Base-by-base conservation (phyloP, 30 jellyfish, hydroid and myxozoan species). In the Aurelia sp. region DNA sequence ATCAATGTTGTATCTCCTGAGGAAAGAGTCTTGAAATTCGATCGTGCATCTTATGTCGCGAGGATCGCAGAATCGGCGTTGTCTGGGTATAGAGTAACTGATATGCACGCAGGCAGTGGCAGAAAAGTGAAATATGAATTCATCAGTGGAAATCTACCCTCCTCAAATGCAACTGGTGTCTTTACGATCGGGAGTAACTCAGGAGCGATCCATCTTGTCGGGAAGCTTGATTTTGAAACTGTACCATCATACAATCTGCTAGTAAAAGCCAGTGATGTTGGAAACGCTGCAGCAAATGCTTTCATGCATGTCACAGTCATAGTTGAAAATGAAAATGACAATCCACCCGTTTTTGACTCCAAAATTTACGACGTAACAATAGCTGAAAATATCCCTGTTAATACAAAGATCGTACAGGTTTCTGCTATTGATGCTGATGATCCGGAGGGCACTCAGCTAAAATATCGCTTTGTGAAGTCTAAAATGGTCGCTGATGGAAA, bases 261-360 rank as follows among this genome's bases (percentile, higher is more conserved):
- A 88, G 92, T 96, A n/a, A 84, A 73, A 53, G 93, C 93, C 7
- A 60, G 64, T 21, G 81, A 61, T 13, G 24, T 76, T 6, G 78
- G 62, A 13, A 72, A 40, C 22, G 24, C 65, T 15, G 80, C 51
- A 10, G 55, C 84, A 31, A 17, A 75, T 22, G 96, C 90, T 13
- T 88, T 15, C 82, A 61, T 90, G 53, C 58, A 88, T 27, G 91
- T 90, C 11, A 55, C 41, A 13, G 97, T 90, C 11, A 55, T 35
- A 8, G 95, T 96, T 30, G 58, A 48, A 38, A 96, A 96, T 67
- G 88, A 76, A 30, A 90, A 87, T 68, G 98, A 96, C 86, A 87
- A 96, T 62, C 72, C 88, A 20, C 99, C 99, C 10, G 88, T 81
- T 5, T 90, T 96, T 64, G 93, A 86, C 16, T 68, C 96, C 35